These are phyloP conservation scores for Etia nguti DNA, from an alignment of 2,113 vertebrate genomes.

Conservation along the genomic window DNA sequence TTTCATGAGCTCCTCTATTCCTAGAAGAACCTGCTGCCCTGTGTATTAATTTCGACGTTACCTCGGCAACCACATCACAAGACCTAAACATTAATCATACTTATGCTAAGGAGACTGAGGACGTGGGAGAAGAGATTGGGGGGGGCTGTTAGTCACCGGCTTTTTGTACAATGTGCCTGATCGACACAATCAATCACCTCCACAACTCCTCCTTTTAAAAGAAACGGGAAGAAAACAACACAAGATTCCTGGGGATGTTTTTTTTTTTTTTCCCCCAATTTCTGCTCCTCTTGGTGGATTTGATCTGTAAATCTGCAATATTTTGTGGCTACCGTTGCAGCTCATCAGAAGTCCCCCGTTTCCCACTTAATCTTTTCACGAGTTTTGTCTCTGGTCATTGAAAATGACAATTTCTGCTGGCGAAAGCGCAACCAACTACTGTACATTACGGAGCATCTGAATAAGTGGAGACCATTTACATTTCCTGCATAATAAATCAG, in stretches of 20 bases:
- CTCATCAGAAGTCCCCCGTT: constrained; percentile 10
- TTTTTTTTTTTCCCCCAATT: constrained; percentile 10
- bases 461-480: neutral
- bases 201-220: neutral
- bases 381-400: neutral
- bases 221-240: neutral
- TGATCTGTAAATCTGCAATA: constrained; percentile 2
- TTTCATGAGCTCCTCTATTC: constrained; percentile 31
- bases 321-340: neutral
- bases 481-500: constrained; percentile 26
- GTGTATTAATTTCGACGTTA: constrained; percentile 34
- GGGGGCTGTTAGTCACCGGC: constrained; percentile 15
- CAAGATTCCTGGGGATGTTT: neutral
- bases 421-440: neutral
- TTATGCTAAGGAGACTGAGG: constrained; percentile 44
- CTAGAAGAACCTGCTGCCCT: constrained; percentile 20
- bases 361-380: neutral
- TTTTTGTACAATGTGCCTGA: constrained; percentile 40
- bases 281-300: neutral
- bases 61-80: constrained; percentile 55
- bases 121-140: constrained; percentile 1
- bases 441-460: neutral
- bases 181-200: constrained; percentile 47
- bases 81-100: constrained; percentile 62
- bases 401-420: neutral